Base-by-base conservation (phyloP, 2,888 invertebrate genomes). In the Sisyra terminalis region DNA sequence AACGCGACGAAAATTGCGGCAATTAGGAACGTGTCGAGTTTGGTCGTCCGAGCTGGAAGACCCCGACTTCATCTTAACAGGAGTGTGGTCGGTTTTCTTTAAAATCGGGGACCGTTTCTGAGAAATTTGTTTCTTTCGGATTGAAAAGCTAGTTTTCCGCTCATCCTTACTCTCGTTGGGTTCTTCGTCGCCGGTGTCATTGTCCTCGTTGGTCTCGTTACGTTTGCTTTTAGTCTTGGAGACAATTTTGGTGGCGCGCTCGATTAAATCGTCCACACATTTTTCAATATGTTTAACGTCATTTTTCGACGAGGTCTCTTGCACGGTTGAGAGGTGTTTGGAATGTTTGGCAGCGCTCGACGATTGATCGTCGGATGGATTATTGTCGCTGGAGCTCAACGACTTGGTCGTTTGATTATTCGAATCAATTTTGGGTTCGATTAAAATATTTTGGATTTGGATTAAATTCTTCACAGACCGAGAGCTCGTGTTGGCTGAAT, bases 111-210 rank as follows among this genome's bases (percentile, higher is more conserved):
- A 39, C 11, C 29, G 30, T 39, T 39, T 41, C 43, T 38, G 16
- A 43, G 38, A 38, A 29, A 43, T 18, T 43, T 43, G 15, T 15
- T 43, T 34, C 30, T 43, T 34, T 43, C 43, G 7, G 37, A 18
- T 38, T 38, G 18, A 30, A 38, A 43, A 16, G 7, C 31, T 29
- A 31, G 15, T 40, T 40, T 40, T 14, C 10, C 17, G 29, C 6
- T 29, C 30, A 40, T 13, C 14, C 13, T 11, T 30, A 18, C 14
- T 35, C 34, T 24, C 16, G n/a, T 30, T 29, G n/a, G 29, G n/a
- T 10, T 16, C 30, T 13, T 40, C 29, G 29, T n/a, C 9, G 9
- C 10, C 13, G 3, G 15, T 4, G 14, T 29, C 15, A 29, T 29
- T 29, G 3, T 38, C 38, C 13, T 18, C 18, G n/a, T 24, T 24